phyloP scores from a whole-genome alignment of 2,797 vertebrate genomes.

The Myotis vivesi region DNA sequence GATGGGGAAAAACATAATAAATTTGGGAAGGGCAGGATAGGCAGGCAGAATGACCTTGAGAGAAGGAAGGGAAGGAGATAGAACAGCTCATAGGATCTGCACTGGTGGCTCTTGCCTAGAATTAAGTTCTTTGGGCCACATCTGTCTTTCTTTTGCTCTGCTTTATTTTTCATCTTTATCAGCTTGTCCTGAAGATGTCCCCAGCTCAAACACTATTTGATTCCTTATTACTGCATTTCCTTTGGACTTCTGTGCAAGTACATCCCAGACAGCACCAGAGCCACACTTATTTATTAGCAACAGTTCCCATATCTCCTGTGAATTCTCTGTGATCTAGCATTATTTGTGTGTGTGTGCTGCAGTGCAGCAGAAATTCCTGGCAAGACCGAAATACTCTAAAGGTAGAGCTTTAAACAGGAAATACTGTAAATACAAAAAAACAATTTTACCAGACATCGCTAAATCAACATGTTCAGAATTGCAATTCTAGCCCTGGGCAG shows the following conservation, averaged over 20 bases:
- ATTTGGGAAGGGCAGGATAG: neutral
- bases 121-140: neutral
- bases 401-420: conserved; percentile 19
- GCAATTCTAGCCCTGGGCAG: neutral
- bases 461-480: conserved; percentile 10
- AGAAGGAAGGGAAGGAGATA: neutral
- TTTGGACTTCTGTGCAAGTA: neutral
- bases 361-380: neutral
- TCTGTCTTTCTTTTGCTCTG: neutral
- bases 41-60: neutral
- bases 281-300: neutral
- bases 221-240: neutral
- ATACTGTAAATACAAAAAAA: neutral
- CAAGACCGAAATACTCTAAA: neutral
- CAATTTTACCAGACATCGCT: neutral
- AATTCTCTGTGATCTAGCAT: neutral
- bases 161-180: neutral
- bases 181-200: neutral
- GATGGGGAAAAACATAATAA: neutral
- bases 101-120: fast-evolving
- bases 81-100: neutral
- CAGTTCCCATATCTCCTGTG: neutral
- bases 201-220: neutral
- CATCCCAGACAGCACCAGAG: neutral
- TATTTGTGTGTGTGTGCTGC: neutral